Evolutionary conservation across 2,797 vertebrate species (phyloP).

Genomic region (Hafferia zeledoni): DNA sequence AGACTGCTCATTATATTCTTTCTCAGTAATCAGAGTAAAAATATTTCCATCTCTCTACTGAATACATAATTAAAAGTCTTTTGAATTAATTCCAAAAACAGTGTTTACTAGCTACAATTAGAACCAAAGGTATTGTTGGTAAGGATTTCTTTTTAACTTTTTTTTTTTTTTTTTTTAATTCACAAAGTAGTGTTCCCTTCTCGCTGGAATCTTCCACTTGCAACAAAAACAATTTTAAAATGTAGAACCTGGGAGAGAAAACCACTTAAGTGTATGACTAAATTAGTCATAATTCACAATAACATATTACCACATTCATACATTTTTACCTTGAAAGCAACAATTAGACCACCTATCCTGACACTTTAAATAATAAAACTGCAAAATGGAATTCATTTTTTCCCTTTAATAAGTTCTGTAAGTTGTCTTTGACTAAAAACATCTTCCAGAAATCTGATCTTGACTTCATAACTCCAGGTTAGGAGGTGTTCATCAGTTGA

Average conservation of each 20-base stretch:
- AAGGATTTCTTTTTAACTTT: background rate
- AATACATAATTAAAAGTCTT: background rate
- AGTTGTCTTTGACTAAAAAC: background rate
- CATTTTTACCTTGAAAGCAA: background rate
- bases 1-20: background rate
- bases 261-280: background rate
- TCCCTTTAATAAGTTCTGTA: background rate
- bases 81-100: background rate
- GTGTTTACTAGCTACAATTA: background rate
- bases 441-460: background rate
- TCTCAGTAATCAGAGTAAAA: background rate
- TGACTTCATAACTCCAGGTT: background rate
- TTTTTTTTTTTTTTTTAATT: background rate
- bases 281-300: background rate
- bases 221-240: background rate
- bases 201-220: background rate
- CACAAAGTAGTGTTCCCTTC: fast-evolving
- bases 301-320: background rate
- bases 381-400: background rate
- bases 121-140: background rate
- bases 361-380: background rate
- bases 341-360: background rate
- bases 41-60: background rate
- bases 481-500: background rate
- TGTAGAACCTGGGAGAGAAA: background rate